A percentile compares a stretch with the other conserved stretches of the same genome.
phyloP scores from a whole-genome alignment of 2,888 invertebrate species.

The Cosmia pyralina region DNA sequence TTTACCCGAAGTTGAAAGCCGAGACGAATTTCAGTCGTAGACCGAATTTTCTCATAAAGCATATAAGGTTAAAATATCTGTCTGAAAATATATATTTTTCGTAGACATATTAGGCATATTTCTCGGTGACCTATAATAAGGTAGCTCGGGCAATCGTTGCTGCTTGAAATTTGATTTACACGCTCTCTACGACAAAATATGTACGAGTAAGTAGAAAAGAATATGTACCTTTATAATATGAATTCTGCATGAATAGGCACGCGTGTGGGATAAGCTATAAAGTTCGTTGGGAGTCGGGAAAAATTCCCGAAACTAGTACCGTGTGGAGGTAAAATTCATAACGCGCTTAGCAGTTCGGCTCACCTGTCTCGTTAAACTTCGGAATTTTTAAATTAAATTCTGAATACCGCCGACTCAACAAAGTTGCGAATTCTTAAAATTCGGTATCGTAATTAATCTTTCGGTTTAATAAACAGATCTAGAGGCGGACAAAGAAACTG shows the following conservation, averaged over 20 bases:
- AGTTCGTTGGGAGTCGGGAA: slow-evolving; percentile 83
- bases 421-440: slow-evolving; percentile 88
- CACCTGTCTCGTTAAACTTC: slow-evolving; percentile 89
- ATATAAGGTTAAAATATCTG: slow-evolving; percentile 23
- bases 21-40: slow-evolving; percentile 21
- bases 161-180: slow-evolving; percentile 67
- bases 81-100: slow-evolving; percentile 30
- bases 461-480: slow-evolving; percentile 84
- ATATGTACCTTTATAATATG: slow-evolving; percentile 70
- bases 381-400: slow-evolving; percentile 90
- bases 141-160: slow-evolving; percentile 52
- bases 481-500: slow-evolving; percentile 77
- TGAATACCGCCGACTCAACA: slow-evolving; percentile 84
- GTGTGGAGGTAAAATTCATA: slow-evolving; percentile 86
- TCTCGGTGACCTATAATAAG: slow-evolving; percentile 52
- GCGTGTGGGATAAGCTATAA: slow-evolving; percentile 84
- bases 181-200: slow-evolving; percentile 56
- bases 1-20: slow-evolving; percentile 29
- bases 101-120: slow-evolving; percentile 54
- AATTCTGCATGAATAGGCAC: slow-evolving; percentile 73
- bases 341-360: slow-evolving; percentile 88
- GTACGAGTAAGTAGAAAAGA: slow-evolving; percentile 55
- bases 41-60: slow-evolving; percentile 39
- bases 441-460: slow-evolving; percentile 87
- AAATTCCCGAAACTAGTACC: slow-evolving; percentile 86